Conservation (phyloP, 2,797 vertebrate genomes). For the Poeciliopsis turneri region DNA sequence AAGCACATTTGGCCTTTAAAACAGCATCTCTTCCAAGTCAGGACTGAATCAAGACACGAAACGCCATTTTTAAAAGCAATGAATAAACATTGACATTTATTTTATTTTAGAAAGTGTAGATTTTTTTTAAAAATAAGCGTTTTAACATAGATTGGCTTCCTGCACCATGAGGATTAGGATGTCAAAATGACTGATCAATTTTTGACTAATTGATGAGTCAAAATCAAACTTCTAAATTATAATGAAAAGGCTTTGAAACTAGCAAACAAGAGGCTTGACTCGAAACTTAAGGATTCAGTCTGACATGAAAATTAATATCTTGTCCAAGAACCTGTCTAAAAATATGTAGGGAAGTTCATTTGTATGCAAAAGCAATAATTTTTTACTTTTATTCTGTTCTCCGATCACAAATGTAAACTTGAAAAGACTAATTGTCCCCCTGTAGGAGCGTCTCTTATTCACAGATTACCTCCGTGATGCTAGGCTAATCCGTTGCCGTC, state of each 20-base stretch:
- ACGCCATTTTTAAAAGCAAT: not conserved
- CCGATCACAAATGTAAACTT: not conserved
- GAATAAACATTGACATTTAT: not conserved
- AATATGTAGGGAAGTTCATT: not conserved
- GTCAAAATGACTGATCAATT: no score
- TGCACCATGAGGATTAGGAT: no score
- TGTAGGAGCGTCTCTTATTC: not conserved
- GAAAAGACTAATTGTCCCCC: not conserved
- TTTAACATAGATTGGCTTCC: no score
- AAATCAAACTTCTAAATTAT: not conserved
- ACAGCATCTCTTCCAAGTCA: not conserved
- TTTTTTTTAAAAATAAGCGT: no score
- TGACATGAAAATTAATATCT: not conserved
- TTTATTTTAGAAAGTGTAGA: not conserved
- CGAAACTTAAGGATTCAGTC: not conserved
- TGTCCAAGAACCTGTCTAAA: not conserved
- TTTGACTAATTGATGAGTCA: not conserved
- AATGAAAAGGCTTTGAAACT: not conserved
- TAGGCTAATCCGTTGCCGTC: not conserved
- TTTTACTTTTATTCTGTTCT: not conserved
- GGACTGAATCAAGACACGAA: not conserved
- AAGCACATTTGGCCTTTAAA: no score
- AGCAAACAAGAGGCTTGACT: not conserved
- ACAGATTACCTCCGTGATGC: not conserved
- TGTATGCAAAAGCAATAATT: not conserved